These are phyloP conservation scores for Hyposoter didymator DNA, from an alignment of 2,888 invertebrate genomes.

Conservation along the genomic window DNA sequence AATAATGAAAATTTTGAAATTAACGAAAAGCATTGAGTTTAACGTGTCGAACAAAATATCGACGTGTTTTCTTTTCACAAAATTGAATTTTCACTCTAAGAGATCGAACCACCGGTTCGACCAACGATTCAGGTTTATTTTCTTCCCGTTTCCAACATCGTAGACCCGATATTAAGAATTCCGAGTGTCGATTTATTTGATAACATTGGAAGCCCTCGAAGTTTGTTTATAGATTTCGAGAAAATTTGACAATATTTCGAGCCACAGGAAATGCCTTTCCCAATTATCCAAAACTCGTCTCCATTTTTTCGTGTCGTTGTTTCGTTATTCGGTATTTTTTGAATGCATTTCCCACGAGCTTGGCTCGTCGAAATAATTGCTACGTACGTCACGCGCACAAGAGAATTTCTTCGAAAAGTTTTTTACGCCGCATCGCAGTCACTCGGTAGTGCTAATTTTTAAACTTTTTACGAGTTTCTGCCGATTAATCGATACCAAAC, in stretches of 20 bases:
- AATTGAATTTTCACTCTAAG: too few relatives aligned
- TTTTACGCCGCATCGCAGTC: background rate
- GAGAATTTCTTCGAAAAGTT: constrained; percentile 14
- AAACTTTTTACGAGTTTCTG: background rate
- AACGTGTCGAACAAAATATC: too few relatives aligned
- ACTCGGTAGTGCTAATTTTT: constrained; percentile 16
- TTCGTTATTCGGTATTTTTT: constrained; percentile 1
- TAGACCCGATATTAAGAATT: background rate
- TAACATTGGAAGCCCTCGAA: background rate
- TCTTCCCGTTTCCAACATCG: background rate
- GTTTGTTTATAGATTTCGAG: background rate
- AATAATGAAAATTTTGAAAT: too few relatives aligned
- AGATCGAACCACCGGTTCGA: background rate
- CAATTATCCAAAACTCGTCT: constrained; percentile 5
- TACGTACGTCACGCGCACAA: background rate
- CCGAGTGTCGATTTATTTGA: background rate
- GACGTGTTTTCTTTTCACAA: too few relatives aligned
- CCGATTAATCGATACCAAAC: constrained; percentile 7
- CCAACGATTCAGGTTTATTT: background rate
- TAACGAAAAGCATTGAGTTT: too few relatives aligned
- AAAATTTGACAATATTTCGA: background rate
- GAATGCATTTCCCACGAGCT: constrained; percentile 3
- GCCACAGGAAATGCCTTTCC: background rate
- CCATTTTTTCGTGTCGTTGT: background rate
- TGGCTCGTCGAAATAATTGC: background rate